These are phyloP conservation scores for Monodelphis domestica DNA, from an alignment of 2,797 vertebrate species.

Conservation along the genomic window DNA sequence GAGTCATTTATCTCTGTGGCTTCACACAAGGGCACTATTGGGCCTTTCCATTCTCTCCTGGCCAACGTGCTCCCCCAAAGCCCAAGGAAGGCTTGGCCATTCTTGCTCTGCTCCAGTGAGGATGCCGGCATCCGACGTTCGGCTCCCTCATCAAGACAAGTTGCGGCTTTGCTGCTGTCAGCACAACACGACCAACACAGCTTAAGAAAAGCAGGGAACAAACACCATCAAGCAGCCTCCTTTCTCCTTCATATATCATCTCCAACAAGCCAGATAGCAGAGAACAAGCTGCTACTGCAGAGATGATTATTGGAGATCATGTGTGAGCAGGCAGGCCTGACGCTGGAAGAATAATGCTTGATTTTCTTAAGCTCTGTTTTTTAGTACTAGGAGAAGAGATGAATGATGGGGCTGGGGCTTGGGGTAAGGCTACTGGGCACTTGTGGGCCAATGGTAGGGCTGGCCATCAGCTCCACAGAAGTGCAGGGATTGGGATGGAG, in stretches of 20 bases:
- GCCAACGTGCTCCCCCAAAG: background rate
- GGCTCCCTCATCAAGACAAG: constrained; percentile 76
- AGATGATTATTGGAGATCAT: constrained; percentile 70
- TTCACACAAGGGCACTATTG: background rate
- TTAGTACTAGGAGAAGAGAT: constrained; percentile 10
- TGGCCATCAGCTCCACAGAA: background rate
- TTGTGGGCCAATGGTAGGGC: background rate
- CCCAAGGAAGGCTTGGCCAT: background rate
- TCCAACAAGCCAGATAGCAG: constrained; percentile 78
- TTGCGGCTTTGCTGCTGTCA: constrained; percentile 78
- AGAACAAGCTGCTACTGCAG: constrained; percentile 70
- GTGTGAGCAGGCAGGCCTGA: constrained; percentile 22
- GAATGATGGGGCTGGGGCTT: background rate
- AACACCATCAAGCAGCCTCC: constrained; percentile 71
- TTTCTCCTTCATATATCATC: constrained; percentile 77
- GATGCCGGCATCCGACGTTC: constrained; percentile 60
- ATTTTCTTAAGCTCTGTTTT: constrained; percentile 49
- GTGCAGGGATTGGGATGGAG: background rate
- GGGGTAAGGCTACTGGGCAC: background rate
- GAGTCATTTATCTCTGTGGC: background rate
- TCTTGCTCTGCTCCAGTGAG: constrained; percentile 53
- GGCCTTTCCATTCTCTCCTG: background rate
- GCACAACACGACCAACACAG: constrained; percentile 77
- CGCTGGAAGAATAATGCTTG: constrained; percentile 41
- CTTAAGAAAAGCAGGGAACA: constrained; percentile 71